phyloP scores from a whole-genome alignment of 2,113 vertebrate species.

The Salvelinus alpinus region DNA sequence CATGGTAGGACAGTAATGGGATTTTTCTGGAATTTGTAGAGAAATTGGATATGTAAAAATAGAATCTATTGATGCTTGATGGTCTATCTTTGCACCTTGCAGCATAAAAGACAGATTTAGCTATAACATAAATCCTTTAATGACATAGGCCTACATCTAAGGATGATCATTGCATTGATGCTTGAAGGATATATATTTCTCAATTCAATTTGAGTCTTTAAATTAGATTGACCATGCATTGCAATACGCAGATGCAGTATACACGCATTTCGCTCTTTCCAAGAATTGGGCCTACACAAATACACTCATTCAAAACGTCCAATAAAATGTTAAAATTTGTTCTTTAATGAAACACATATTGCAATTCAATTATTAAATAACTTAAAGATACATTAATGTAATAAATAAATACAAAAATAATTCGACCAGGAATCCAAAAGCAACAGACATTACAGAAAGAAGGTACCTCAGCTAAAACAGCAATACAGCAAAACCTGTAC shows the following conservation, averaged over 20 bases:
- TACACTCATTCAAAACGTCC: conserved; percentile 70
- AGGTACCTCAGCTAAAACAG: conserved; percentile 86
- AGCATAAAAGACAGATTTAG: not conserved
- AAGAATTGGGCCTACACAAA: conserved; percentile 42
- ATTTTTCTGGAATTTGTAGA: conserved; percentile 1
- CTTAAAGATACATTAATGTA: conserved; percentile 87
- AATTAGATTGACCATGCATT: not conserved
- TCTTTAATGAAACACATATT: conserved; percentile 96
- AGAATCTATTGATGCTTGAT: not conserved
- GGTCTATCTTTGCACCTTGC: not conserved
- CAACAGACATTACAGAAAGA: conserved; percentile 91
- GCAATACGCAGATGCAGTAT: not conserved
- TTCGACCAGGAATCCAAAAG: conserved; percentile 83
- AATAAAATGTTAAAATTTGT: conserved; percentile 87
- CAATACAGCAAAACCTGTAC: conserved; percentile 94
- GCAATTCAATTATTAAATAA: conserved; percentile 92
- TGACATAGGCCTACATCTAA: not conserved
- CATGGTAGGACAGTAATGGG: conserved; percentile 40
- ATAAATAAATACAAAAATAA: conserved; percentile 82
- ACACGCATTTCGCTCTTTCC: not conserved
- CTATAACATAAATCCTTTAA: not conserved
- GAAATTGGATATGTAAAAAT: conserved; percentile 20
- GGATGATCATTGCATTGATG: not conserved
- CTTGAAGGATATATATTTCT: not conserved
- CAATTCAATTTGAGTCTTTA: not conserved